Evolutionary conservation across 1,140 invertebrate genomes (phyloP), one percentile per base, ranked within the genome.

Genomic region (Aricia agestis): DNA sequence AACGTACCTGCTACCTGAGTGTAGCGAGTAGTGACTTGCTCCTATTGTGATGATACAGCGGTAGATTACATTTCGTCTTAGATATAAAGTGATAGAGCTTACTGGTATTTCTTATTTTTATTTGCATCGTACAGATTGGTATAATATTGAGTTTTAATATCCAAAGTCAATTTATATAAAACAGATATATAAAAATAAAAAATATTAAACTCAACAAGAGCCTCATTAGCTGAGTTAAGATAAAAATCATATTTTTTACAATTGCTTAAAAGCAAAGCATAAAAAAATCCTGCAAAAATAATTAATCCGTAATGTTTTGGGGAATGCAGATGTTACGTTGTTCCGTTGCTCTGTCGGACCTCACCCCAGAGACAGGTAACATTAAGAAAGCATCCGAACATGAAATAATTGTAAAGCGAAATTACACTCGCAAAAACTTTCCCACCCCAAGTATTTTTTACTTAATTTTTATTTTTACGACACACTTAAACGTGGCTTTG

Each of bases 401-500:
- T 78, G 80, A 83, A 82, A 91, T 91, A 86, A 89, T 88, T 91
- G 86, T 82, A 82, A 79, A 76, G 76, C 74, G 77, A 78, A 85
- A 85, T 88, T 85, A 84, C 83, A 80, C 77, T 79, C 83, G 75
- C 82, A 70, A 83, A 89, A 89, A 83, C 85, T 90, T 88, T 91
- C 82, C 78, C 80, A 84, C 89, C 87, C 83, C 75, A 81, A 86
- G 82, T 82, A 85, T 87, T 90, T 90, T 89, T 90, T 89, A 87
- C 89, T 91, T 88, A 90, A 89, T 91, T 91, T 90, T 91, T 91
- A 91, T 90, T 91, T 91, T 91, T 91, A 91, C 82, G 89, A 85
- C 86, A 89, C 84, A 80, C 88, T 91, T 89, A 91, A 89, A 91
- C 86, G 81, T 77, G 83, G 87, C 86, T 90, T 91, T 89, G 87